A percentile compares a stretch with the other conserved stretches of the same genome.
Conservation (phyloP, 2,113 vertebrate genomes). For the Camelus dromedarius region DNA sequence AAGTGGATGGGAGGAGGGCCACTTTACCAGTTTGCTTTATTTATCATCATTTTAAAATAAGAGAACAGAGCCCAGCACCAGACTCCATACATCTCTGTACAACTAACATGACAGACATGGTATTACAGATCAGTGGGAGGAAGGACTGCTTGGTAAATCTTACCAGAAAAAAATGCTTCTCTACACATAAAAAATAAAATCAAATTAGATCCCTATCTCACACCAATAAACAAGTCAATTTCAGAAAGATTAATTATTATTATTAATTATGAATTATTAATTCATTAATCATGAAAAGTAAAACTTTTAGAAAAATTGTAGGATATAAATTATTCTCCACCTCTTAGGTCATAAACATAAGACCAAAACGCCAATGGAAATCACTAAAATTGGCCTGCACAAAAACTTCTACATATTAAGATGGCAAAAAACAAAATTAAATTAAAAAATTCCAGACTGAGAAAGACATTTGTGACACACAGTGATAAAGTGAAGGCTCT, state of each 20-base stretch:
- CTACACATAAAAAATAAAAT: not conserved
- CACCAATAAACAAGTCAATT: not conserved
- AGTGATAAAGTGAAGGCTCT: not conserved
- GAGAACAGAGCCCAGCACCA: not conserved
- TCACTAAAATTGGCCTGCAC: not conserved
- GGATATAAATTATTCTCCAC: not conserved
- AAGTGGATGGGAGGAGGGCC: not conserved
- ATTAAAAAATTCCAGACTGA: not conserved
- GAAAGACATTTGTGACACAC: not conserved
- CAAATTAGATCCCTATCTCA: not conserved
- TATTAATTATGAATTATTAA: no score
- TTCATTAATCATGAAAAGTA: not conserved
- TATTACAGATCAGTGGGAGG: not conserved
- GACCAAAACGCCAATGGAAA: not conserved
- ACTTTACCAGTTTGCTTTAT: not conserved
- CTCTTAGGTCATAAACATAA: not conserved
- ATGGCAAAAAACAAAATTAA: slow-evolving; percentile 6
- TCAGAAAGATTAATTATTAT: not conserved
- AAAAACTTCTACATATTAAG: not conserved
- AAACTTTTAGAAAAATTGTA: not conserved
- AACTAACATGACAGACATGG: not conserved
- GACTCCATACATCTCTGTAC: not conserved
- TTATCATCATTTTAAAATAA: not conserved
- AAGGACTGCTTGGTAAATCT: not conserved
- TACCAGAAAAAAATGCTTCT: not conserved